Evolutionary conservation across 2,888 invertebrate species (phyloP).

Genomic region (Caenorhabditis angaria): DNA sequence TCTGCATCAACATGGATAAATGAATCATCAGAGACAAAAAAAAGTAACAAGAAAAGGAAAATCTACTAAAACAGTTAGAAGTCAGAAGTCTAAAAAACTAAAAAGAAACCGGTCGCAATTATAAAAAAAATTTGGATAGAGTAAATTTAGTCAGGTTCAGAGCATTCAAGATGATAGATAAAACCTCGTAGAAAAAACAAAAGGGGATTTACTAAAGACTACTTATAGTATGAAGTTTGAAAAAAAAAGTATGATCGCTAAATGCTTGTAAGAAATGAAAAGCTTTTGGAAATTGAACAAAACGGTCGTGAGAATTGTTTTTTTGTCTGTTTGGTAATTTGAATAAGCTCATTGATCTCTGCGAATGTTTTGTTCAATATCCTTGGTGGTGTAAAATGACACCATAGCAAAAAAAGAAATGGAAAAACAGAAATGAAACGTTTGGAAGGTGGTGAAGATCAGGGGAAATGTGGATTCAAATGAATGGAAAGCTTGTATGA

Average conservation of each 20-base stretch:
- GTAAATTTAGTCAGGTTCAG: constrained; percentile 17
- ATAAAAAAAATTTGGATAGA: constrained; percentile 36
- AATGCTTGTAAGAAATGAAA: constrained; percentile 14
- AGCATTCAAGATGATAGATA: constrained; percentile 7
- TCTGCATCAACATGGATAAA: constrained; percentile 18
- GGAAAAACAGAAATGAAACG: constrained; percentile 7
- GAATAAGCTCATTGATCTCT: constrained; percentile 37
- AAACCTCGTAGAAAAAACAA: constrained; percentile 17
- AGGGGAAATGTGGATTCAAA: constrained; percentile 19
- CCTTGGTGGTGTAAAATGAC: constrained; percentile 11
- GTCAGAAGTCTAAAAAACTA: background rate
- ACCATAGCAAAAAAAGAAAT: constrained; percentile 9
- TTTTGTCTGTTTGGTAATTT: constrained; percentile 9
- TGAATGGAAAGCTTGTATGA: constrained; percentile 30
- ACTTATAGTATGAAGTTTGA: background rate
- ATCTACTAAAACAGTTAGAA: background rate
- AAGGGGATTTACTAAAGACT: background rate
- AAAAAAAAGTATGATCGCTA: background rate
- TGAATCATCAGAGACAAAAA: background rate
- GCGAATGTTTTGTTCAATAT: constrained; percentile 38
- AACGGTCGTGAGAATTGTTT: constrained; percentile 24
- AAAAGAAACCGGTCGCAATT: constrained; percentile 34
- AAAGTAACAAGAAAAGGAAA: background rate
- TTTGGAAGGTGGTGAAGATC: constrained; percentile 31
- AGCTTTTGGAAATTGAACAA: constrained; percentile 25